A percentile compares a stretch with the other conserved stretches of the same genome.
Evolutionary conservation across 2,113 vertebrate genomes (phyloP).

Genomic region (Hypanus sabinus): DNA sequence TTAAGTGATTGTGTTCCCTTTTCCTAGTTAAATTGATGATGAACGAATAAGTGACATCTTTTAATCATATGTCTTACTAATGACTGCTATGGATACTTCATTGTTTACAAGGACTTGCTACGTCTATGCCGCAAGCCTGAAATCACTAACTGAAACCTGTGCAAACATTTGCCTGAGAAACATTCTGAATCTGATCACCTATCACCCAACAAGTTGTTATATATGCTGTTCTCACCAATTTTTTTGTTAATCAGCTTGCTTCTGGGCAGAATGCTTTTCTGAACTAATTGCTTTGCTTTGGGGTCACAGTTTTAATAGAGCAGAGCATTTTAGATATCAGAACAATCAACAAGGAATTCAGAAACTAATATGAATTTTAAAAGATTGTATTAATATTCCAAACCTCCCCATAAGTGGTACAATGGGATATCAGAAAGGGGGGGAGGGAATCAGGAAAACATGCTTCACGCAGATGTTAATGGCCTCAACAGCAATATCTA

Average conservation of each 20-base stretch:
- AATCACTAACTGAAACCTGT: slow-evolving; percentile 1
- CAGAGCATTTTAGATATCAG: neutral
- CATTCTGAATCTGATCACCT: slow-evolving; percentile 21
- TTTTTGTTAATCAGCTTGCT: slow-evolving; percentile 11
- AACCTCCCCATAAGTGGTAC: neutral
- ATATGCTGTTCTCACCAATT: slow-evolving; percentile 22
- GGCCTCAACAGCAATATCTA: too few species aligned
- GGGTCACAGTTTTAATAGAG: neutral
- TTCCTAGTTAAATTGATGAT: neutral
- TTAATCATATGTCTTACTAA: neutral
- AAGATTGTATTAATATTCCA: neutral
- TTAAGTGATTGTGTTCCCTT: neutral
- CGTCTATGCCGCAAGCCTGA: neutral
- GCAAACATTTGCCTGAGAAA: slow-evolving; percentile 25
- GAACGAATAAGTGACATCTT: neutral
- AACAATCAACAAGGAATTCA: slow-evolving; percentile 7
- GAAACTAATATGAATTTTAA: neutral
- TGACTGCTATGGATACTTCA: neutral
- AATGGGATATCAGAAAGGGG: neutral
- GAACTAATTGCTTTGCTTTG: slow-evolving; percentile 28
- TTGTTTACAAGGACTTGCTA: neutral
- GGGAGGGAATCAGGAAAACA: slow-evolving; percentile 5
- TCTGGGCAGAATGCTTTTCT: slow-evolving; percentile 29
- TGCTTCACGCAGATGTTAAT: slow-evolving; percentile 28
- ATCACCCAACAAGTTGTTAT: slow-evolving; percentile 14